Evolutionary conservation across 2,113 vertebrate species (phyloP).

Genomic region (Heterocephalus glaber): DNA sequence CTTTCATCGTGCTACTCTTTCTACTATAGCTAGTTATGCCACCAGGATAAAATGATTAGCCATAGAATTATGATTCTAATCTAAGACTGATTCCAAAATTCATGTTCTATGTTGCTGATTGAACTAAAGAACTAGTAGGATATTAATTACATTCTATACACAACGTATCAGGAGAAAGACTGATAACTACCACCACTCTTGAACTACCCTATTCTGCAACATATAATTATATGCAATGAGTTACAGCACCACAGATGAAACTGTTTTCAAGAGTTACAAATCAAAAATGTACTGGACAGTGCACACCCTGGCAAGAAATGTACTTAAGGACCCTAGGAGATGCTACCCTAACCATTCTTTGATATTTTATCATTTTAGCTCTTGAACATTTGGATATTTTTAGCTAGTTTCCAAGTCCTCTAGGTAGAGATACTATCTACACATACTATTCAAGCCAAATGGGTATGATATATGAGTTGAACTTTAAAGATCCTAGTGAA

Average conservation of each 20-base stretch:
- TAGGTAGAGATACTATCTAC: neutral
- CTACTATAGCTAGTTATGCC: neutral
- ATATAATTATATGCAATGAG: neutral
- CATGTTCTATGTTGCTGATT: neutral
- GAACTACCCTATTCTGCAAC: neutral
- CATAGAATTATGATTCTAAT: neutral
- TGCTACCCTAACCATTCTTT: constrained; percentile 40
- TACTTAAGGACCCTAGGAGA: neutral
- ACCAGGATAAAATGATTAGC: neutral
- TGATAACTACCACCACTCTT: neutral
- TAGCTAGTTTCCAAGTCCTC: constrained; percentile 12
- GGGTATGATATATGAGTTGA: neutral
- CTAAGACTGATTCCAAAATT: constrained; percentile 17
- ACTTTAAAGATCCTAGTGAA: constrained; percentile 6
- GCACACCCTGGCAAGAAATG: neutral
- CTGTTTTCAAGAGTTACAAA: constrained; percentile 29
- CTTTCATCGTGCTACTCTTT: neutral
- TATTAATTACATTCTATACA: neutral
- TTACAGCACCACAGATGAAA: neutral
- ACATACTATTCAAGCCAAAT: constrained; percentile 7
- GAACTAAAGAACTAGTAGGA: neutral
- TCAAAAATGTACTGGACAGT: neutral
- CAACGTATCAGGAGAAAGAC: constrained; percentile 11
- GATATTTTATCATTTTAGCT: constrained; percentile 33
- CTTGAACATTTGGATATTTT: constrained; percentile 33